Evolutionary conservation across 2,797 vertebrate species (phyloP).

Genomic region (Syngnathus rostellatus): DNA sequence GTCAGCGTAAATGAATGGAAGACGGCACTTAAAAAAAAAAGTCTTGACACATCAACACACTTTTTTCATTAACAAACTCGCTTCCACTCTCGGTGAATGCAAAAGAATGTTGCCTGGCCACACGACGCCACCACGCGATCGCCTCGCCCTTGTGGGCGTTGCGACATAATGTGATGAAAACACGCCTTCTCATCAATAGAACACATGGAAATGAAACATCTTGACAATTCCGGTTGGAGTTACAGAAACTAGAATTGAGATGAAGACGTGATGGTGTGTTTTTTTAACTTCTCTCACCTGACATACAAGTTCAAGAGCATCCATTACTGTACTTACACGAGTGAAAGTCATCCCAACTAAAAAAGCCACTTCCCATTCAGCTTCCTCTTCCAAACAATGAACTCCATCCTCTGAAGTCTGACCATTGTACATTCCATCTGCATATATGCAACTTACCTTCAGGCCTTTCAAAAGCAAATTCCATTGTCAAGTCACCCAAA

Average conservation of each 20-base stretch:
- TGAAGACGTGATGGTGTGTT: no score
- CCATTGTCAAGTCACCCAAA: background rate
- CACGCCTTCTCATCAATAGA: constrained; percentile 31
- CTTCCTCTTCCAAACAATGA: background rate
- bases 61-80: constrained; percentile 36
- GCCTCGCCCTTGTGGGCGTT: constrained; percentile 30
- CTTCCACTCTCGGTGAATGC: constrained; percentile 10
- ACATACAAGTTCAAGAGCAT: constrained; percentile 4
- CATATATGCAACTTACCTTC: background rate
- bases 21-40: background rate
- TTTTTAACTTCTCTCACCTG: constrained; percentile 25
- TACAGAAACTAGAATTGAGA: background rate
- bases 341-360: background rate
- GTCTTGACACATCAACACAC: constrained; percentile 12
- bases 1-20: background rate
- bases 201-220: constrained; percentile 13
- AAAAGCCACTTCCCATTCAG: constrained; percentile 3
- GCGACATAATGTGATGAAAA: constrained; percentile 15
- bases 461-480: background rate
- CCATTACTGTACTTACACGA: background rate
- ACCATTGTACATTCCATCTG: background rate
- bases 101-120: constrained; percentile 43
- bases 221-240: constrained; percentile 9
- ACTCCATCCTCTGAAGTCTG: background rate
- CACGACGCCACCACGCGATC: constrained; percentile 32